Evolutionary conservation across 1,140 invertebrate species (phyloP), one percentile per base, ranked within the genome.

Genomic region (Antheraea pernyi): DNA sequence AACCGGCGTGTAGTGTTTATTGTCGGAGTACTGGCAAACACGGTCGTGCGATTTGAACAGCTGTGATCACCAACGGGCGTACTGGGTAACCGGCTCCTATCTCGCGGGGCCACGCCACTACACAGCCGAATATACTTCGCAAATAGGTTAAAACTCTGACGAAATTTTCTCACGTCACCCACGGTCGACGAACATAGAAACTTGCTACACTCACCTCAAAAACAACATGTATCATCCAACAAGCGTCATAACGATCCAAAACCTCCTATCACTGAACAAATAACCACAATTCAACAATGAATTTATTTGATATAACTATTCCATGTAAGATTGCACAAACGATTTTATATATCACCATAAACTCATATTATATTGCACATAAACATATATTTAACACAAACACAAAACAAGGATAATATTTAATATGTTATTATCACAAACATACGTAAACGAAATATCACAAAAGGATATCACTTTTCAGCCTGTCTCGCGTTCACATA

Each of bases 231-330:
- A 91, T 91, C 89, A 91, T 91, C 89, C 89, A 91, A 91, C 81
- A 87, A 79, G 79, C 85, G 81, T 91, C 79, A 86, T 89, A 82
- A 81, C 84, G 80, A 81, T 78, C 81, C 85, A 79, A 75, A 87
- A 76, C 82, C 71, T 75, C 83, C 79, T 86, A 79, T 81, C 89
- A 91, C 89, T 87, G 85, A 75, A 85, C 88, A 91, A 88, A 88
- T 90, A 85, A 89, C 90, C 89, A 91, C 88, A 87, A 88, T 80
- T 87, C 78, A 86, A 86, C 89, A 90, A 87, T 78, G 82, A 90
- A 88, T 88, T 89, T 90, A 88, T 87, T 88, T 83, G 81, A 81
- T 16, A 67, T 59, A 19, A 80, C 78, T 79, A 87, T 88, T 75
- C 81, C 85, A 85, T 77, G 81, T 71, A 87, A 81, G 88, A 91